phyloP scores from a whole-genome alignment of 2,113 vertebrate species.

The Tragelaphus imberbis region DNA sequence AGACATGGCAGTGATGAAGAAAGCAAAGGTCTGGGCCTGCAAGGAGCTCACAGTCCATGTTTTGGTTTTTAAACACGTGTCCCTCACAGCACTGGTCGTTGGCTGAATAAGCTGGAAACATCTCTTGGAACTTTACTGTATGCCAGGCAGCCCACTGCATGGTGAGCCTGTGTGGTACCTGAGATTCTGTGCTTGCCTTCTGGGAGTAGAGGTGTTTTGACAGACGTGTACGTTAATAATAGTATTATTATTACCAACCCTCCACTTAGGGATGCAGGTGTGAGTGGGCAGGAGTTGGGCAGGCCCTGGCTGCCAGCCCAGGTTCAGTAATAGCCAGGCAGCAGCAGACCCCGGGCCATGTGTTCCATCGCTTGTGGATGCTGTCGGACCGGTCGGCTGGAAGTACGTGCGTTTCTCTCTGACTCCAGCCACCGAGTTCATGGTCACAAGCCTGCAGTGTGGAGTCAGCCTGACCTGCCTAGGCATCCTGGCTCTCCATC shows the following conservation, averaged over 20 bases:
- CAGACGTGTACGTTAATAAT: neutral
- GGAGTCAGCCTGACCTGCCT: neutral
- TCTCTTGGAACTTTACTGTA: no score
- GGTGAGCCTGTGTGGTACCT: neutral
- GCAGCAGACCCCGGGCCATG: neutral
- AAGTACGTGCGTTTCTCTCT: neutral
- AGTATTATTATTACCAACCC: accelerated
- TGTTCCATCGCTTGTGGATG: neutral
- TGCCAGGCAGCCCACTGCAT: neutral
- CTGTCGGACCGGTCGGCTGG: neutral
- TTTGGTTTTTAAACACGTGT: neutral
- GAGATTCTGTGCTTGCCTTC: neutral
- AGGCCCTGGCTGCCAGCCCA: neutral
- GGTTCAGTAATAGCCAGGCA: neutral
- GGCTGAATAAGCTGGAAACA: neutral
- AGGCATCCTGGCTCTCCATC: neutral
- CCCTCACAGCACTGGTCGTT: neutral
- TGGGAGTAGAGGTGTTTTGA: neutral
- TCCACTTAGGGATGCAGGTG: neutral
- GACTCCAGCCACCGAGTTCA: neutral
- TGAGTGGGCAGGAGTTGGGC: accelerated
- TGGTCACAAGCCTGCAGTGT: neutral
- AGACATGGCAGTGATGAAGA: accelerated
- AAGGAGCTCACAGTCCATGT: neutral
- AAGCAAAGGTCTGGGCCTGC: neutral